These are phyloP conservation scores for Jaculus jaculus DNA, from an alignment of 2,113 vertebrate species.

Conservation along the genomic window DNA sequence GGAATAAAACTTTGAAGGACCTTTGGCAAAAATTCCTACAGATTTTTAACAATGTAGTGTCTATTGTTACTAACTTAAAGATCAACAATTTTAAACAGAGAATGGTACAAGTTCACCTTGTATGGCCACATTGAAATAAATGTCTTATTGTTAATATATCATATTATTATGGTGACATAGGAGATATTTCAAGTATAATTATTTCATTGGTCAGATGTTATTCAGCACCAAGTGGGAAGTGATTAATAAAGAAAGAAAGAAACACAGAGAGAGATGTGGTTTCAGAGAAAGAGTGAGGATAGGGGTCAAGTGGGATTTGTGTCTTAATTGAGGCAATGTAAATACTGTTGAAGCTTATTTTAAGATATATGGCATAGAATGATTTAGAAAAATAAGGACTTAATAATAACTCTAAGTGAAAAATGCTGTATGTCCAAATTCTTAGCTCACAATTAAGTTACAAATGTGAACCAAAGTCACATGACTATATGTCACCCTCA, in stretches of 20 bases:
- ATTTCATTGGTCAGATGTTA: not conserved
- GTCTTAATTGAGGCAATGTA: not conserved
- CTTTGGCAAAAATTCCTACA: slow-evolving; percentile 5
- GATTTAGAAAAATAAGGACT: not conserved
- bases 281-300: not conserved
- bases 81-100: not conserved
- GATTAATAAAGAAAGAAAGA: not conserved
- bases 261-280: not conserved
- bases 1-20: slow-evolving; percentile 14
- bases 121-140: not conserved
- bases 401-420: not conserved
- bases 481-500: not conserved
- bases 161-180: not conserved
- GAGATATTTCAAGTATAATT: not conserved
- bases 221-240: not conserved
- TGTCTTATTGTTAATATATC: not conserved
- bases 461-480: not conserved
- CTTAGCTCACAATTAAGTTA: not conserved
- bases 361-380: not conserved
- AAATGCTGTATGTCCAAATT: not conserved
- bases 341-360: slow-evolving; percentile 2
- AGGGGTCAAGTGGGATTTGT: not conserved
- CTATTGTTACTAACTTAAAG: slow-evolving; percentile 3
- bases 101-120: not conserved
- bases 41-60: not conserved